Conservation (phyloP, 1,140 invertebrate genomes). For the Gonatopus flavifemur region DNA sequence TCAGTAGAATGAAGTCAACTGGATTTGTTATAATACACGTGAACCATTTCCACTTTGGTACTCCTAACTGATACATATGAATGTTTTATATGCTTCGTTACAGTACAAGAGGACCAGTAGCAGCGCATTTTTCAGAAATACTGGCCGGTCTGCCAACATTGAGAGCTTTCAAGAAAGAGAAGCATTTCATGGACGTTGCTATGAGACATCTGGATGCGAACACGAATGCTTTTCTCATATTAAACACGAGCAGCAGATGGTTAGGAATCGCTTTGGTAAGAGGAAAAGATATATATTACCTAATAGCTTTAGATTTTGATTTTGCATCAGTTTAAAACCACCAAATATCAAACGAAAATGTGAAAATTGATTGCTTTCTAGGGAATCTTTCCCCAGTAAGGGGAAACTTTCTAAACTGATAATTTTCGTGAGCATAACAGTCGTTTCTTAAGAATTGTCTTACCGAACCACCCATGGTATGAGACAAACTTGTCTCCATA, state of each 20-base stretch:
- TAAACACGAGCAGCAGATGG: constrained; percentile 81
- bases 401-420: too few species aligned
- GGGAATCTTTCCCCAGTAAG: too few species aligned
- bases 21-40: too few species aligned
- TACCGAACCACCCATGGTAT: too few species aligned
- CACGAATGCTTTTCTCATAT: constrained; percentile 73
- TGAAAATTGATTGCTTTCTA: too few species aligned
- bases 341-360: not conserved
- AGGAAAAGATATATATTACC: constrained; percentile 5
- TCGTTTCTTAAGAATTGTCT: too few species aligned
- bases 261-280: constrained; percentile 76
- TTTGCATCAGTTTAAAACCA: not conserved
- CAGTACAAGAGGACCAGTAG: constrained; percentile 71
- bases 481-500: too few species aligned
- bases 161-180: constrained; percentile 69
- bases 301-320: not conserved
- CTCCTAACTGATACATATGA: not conserved
- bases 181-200: constrained; percentile 66
- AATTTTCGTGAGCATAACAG: too few species aligned
- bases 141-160: constrained; percentile 69
- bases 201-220: constrained; percentile 71
- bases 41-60: not conserved
- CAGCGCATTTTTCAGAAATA: constrained; percentile 73
- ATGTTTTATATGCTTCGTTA: constrained; percentile 14
- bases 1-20: too few species aligned